A percentile compares a stretch with the other conserved stretches of the same genome.
phyloP scores from a whole-genome alignment of 2,888 invertebrate species.

The Acleris laterana region DNA sequence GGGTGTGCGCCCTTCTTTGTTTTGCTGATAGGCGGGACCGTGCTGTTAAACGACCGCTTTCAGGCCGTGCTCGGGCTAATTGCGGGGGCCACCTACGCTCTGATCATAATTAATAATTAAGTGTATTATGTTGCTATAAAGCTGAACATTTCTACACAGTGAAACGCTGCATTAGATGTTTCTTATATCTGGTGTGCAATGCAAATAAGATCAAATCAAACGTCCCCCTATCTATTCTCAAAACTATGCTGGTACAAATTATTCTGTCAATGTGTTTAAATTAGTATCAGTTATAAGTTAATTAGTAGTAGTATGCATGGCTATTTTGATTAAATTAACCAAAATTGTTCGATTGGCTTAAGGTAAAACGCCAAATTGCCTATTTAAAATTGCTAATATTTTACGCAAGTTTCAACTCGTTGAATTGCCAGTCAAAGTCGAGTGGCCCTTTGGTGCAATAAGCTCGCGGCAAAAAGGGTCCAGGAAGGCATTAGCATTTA shows the following conservation, averaged over 20 bases:
- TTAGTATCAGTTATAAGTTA: no score
- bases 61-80: slow-evolving; percentile 15
- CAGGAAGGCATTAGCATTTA: slow-evolving; percentile 47
- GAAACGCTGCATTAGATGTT: background rate
- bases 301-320: no score
- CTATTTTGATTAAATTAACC: no score
- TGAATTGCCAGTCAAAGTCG: slow-evolving; percentile 46
- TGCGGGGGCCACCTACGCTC: slow-evolving; percentile 13
- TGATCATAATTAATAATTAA: slow-evolving; percentile 5
- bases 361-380: background rate
- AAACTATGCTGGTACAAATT: no score
- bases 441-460: slow-evolving; percentile 46
- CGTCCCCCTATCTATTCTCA: no score
- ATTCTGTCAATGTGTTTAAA: no score
- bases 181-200: no score
- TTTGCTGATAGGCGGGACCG: slow-evolving; percentile 7
- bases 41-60: slow-evolving; percentile 6
- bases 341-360: no score
- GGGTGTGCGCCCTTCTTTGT: slow-evolving; percentile 19
- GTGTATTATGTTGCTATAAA: background rate
- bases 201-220: no score
- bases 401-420: slow-evolving; percentile 18
- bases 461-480: slow-evolving; percentile 42
- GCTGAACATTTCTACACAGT: background rate
- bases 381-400: slow-evolving; percentile 23